Percentiles rank a stretch among this genome's conserved stretches.
Evolutionary conservation across 2,113 vertebrate species (phyloP).

Genomic region (Nicator chloris): DNA sequence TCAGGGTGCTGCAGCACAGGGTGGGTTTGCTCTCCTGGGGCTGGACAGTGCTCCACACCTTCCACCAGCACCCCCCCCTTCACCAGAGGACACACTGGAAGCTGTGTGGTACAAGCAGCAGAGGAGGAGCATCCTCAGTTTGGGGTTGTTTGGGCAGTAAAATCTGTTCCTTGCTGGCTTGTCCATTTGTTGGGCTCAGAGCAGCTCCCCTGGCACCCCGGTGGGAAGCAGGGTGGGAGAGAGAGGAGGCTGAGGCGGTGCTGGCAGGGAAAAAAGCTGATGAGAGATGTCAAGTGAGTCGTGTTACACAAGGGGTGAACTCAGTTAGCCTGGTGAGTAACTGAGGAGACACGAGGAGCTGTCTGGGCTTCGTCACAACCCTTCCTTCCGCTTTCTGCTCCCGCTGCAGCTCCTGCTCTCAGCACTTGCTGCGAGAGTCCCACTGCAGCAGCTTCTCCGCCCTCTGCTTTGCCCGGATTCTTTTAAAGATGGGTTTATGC

Average conservation of each 20-base stretch:
- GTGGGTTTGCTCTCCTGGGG: neutral
- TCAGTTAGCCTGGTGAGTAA: constrained; percentile 5
- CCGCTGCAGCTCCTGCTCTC: neutral
- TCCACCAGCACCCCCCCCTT: neutral
- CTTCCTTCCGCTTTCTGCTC: constrained; percentile 38
- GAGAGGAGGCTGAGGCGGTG: neutral
- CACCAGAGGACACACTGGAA: neutral
- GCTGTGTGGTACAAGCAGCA: neutral
- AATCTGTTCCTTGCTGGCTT: accelerated
- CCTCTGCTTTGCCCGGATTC: neutral
- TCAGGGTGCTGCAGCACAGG: neutral
- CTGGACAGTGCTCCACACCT: neutral
- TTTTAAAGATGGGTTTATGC: neutral
- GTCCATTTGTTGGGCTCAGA: neutral
- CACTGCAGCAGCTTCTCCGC: neutral
- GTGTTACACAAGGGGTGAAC: constrained; percentile 33
- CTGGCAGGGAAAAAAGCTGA: neutral
- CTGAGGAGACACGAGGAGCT: constrained; percentile 18
- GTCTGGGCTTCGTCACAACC: neutral
- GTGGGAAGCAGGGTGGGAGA: neutral
- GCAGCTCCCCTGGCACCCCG: neutral
- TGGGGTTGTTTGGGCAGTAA: neutral
- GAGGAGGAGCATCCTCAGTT: neutral
- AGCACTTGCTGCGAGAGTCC: neutral
- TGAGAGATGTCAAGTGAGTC: neutral